Evolutionary conservation across 1,140 invertebrate species (phyloP).

Genomic region (Drosophila varians): DNA sequence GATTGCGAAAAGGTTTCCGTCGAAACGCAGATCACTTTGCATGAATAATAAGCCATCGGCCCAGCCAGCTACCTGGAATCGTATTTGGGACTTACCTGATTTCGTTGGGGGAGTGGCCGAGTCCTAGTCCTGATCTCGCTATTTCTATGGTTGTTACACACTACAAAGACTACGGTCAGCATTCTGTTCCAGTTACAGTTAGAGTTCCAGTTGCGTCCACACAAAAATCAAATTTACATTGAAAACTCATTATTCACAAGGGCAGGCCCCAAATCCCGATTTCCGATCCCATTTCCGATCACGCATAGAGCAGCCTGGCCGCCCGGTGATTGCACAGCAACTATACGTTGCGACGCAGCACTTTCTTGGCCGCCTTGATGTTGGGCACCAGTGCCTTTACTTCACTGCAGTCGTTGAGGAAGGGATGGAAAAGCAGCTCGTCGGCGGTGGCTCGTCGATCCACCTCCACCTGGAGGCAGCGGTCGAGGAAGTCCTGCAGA

Average conservation of each 20-base stretch:
- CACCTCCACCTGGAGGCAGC: slow-evolving; percentile 96
- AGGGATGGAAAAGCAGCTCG: slow-evolving; percentile 94
- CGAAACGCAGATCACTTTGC: slow-evolving; percentile 20
- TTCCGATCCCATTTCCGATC: slow-evolving; percentile 36
- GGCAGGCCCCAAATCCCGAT: too few species aligned
- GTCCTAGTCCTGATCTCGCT: slow-evolving; percentile 33
- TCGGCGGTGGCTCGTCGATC: slow-evolving; percentile 93
- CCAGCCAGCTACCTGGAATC: slow-evolving; percentile 23
- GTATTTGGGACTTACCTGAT: slow-evolving; percentile 22
- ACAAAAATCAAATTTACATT: slow-evolving; percentile 65
- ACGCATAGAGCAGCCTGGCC: slow-evolving; percentile 68
- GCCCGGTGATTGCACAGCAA: slow-evolving; percentile 74
- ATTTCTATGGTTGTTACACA: slow-evolving; percentile 44
- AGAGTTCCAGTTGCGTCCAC: slow-evolving; percentile 41
- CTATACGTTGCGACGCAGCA: slow-evolving; percentile 80
- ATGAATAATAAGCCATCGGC: slow-evolving; percentile 31
- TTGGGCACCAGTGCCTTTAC: slow-evolving; percentile 93
- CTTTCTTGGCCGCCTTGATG: slow-evolving; percentile 91
- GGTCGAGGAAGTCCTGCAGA: slow-evolving; percentile 93
- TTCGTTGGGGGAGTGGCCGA: slow-evolving; percentile 25
- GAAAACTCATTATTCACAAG: slow-evolving; percentile 41
- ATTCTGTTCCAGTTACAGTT: slow-evolving; percentile 69
- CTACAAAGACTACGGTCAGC: slow-evolving; percentile 68
- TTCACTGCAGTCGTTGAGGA: slow-evolving; percentile 93
- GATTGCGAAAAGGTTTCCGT: slow-evolving; percentile 45